phyloP scores from a whole-genome alignment of 2,113 vertebrate genomes.

The Hippocampus barbouri region DNA sequence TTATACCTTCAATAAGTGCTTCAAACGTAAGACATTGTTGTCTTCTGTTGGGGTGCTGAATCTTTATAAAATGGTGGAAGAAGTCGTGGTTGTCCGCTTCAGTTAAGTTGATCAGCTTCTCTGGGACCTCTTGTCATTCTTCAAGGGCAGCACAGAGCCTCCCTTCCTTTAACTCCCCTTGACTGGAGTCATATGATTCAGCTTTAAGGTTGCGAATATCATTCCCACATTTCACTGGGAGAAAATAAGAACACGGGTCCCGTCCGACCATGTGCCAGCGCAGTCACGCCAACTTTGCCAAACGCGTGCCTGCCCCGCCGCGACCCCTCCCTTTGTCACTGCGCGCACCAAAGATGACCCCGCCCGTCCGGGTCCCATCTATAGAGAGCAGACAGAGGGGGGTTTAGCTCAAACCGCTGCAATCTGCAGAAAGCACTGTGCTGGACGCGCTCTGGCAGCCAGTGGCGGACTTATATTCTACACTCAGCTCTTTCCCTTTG shows the following conservation, averaged over 20 bases:
- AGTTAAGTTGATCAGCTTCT: not conserved
- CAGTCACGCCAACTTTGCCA: slow-evolving; percentile 35
- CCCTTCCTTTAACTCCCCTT: slow-evolving; percentile 8
- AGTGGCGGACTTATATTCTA: slow-evolving; percentile 59
- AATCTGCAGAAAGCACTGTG: slow-evolving; percentile 70
- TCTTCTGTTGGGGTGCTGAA: too few relatives aligned
- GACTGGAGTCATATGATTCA: slow-evolving; percentile 47
- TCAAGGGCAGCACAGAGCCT: slow-evolving; percentile 21
- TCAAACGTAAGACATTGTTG: too few relatives aligned
- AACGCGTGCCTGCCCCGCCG: slow-evolving; percentile 11
- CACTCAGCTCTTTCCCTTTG: slow-evolving; percentile 75
- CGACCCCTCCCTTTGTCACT: slow-evolving; percentile 29
- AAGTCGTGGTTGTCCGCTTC: too few relatives aligned
- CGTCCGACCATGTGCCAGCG: slow-evolving; percentile 22
- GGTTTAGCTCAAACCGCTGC: slow-evolving; percentile 72
- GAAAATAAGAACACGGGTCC: slow-evolving; percentile 12
- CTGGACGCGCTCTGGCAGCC: slow-evolving; percentile 61
- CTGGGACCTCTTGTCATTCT: not conserved
- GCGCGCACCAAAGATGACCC: slow-evolving; percentile 43
- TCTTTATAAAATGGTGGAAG: too few relatives aligned
- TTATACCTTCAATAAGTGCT: too few relatives aligned
- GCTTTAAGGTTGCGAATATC: slow-evolving; percentile 44
- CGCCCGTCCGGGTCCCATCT: slow-evolving; percentile 43
- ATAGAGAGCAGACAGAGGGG: slow-evolving; percentile 66
- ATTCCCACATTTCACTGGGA: slow-evolving; percentile 20